phyloP scores from a whole-genome alignment of 2,797 vertebrate species.

The Microchirus variegatus region DNA sequence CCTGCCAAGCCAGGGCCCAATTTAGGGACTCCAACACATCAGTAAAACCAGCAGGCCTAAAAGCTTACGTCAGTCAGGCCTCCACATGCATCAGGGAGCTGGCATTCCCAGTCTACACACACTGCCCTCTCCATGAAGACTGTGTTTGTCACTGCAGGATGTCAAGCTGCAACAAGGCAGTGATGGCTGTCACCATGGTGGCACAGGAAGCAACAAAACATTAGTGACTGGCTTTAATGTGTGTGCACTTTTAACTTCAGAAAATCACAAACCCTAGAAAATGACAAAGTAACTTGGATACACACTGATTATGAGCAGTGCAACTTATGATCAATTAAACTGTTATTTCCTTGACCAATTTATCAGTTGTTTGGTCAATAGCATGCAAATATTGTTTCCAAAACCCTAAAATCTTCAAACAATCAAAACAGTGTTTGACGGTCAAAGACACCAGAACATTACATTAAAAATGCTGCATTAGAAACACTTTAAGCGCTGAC shows the following conservation, averaged over 20 bases:
- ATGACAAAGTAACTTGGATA: background rate
- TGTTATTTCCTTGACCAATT: too few relatives aligned
- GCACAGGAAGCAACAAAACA: conserved; percentile 27
- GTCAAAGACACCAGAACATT: too few relatives aligned
- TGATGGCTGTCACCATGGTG: conserved; percentile 27
- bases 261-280: background rate
- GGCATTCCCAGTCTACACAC: conserved; percentile 44
- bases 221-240: conserved; percentile 1
- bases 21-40: conserved; percentile 60
- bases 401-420: too few relatives aligned
- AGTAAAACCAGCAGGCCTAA: conserved; percentile 53
- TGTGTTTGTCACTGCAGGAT: conserved; percentile 30
- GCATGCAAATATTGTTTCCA: too few relatives aligned
- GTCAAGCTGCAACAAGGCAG: conserved; percentile 39
- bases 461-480: too few relatives aligned
- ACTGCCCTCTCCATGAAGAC: conserved; percentile 17
- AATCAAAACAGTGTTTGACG: too few relatives aligned
- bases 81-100: conserved; percentile 48
- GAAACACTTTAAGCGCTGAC: too few relatives aligned
- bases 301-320: too few relatives aligned
- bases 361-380: too few relatives aligned
- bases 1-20: conserved; percentile 47
- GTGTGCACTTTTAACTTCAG: background rate
- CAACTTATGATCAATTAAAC: too few relatives aligned
- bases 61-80: conserved; percentile 57